Evolutionary conservation across 2,888 invertebrate genomes (phyloP), one percentile per base, ranked within the genome.

Genomic region (Drosophila macrospina): DNA sequence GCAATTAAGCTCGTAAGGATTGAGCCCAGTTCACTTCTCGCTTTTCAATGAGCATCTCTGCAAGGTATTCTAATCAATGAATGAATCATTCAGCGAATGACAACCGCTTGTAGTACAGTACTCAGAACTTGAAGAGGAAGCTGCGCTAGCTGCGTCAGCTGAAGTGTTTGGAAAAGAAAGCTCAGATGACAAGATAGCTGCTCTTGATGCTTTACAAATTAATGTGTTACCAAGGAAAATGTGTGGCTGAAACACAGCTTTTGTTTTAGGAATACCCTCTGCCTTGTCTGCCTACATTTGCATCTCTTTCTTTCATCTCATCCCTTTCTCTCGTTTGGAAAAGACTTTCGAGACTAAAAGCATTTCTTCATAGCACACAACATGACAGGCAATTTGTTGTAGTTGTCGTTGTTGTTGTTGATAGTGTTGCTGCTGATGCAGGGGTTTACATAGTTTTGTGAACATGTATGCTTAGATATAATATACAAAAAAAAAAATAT

Each of bases 341-440:
- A 47, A 79, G 48, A 65, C 62, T 77, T 65, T 80, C 72, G 45
- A 50, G 45, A 50, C 65, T 79, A 77, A 79, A 79, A 79, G 79
- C 77, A 74, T 79, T 79, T 79, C 70, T 67, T 42, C 59, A 65
- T 37, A 59, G 34, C 32, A 52, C 51, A 39, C 34, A 62, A 79
- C 77, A 77, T 71, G 77, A 74, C 70, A 67, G 64, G 64, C 65
- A 67, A 78, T 76, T 78, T 78, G 78, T 73, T 73, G 57, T 56
- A 55, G 50, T 39, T 34, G 41, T 55, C 42, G 48, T 32, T 65
- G 39, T 32, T 63, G 50, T 62, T 36, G 8, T 10, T 37, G 6
- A n/a, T 36, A 15, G 51, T 44, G 8, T 47, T 32, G 5, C 26
- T 51, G 41, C 13, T 30, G 26, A 24, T 52, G 8, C 10, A 4